These are phyloP conservation scores for Nilaparvata lugens DNA, from an alignment of 1,140 invertebrate genomes.

Conservation along the genomic window DNA sequence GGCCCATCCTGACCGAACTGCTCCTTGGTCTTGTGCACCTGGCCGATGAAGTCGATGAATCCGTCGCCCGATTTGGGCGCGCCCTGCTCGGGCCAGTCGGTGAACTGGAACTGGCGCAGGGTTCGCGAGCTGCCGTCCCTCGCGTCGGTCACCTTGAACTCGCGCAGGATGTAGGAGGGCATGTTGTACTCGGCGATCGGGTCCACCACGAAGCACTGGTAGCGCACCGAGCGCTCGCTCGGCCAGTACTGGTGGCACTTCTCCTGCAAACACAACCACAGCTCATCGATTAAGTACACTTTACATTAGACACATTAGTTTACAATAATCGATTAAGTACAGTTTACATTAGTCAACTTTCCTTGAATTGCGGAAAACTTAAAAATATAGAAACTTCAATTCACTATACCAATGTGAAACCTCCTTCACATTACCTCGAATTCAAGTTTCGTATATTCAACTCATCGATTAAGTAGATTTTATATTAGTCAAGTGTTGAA, in stretches of 20 bases:
- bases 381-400: too few species aligned
- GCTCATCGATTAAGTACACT: background rate
- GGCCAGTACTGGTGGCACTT: constrained; percentile 99
- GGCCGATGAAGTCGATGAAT: constrained; percentile 96
- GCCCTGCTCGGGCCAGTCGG: constrained; percentile 97
- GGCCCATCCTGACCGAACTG: constrained; percentile 99
- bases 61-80: constrained; percentile 96
- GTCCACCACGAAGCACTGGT: constrained; percentile 96
- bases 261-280: constrained; percentile 51
- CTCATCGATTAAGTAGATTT: too few species aligned
- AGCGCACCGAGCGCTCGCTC: constrained; percentile 87
- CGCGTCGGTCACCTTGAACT: constrained; percentile 95
- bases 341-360: too few species aligned
- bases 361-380: too few species aligned
- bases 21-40: constrained; percentile 99
- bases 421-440: too few species aligned
- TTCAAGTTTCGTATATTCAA: too few species aligned
- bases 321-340: too few species aligned
- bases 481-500: too few species aligned
- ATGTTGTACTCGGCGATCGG: constrained; percentile 99
- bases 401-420: too few species aligned
- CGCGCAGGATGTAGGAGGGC: constrained; percentile 95
- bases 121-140: constrained; percentile 92
- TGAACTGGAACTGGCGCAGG: constrained; percentile 97
- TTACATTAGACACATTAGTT: background rate